Percentiles rank a stretch among this genome's conserved stretches.
Conservation (phyloP, 2,113 vertebrate genomes). For the Petaurus breviceps region DNA sequence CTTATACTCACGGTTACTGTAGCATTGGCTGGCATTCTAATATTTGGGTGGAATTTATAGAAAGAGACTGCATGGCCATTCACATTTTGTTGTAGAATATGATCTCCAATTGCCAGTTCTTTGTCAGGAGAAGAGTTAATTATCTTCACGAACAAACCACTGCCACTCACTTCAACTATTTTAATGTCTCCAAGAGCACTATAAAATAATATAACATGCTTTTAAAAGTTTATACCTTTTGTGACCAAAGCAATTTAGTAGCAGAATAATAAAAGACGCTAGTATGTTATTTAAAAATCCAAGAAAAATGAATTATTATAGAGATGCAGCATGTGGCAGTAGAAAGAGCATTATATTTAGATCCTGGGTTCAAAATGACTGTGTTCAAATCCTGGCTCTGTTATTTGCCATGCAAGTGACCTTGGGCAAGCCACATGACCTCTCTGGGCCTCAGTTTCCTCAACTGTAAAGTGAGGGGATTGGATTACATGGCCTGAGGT, state of each 20-base stretch:
- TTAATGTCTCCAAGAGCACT: slow-evolving; percentile 77
- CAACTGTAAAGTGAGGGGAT: not conserved
- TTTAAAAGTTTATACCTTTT: slow-evolving; percentile 13
- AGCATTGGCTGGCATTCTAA: slow-evolving; percentile 66
- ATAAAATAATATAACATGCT: slow-evolving; percentile 36
- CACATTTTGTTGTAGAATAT: slow-evolving; percentile 78
- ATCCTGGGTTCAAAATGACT: no score
- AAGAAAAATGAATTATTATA: not conserved
- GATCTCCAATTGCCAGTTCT: slow-evolving; percentile 76
- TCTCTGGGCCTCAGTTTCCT: no score
- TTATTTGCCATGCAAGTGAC: no score
- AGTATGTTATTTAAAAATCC: not conserved
- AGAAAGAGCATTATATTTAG: not conserved
- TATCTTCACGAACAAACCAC: slow-evolving; percentile 75
- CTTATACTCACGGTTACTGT: slow-evolving; percentile 73
- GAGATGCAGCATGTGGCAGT: not conserved
- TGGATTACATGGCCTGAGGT: not conserved
- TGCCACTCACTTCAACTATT: slow-evolving; percentile 76
- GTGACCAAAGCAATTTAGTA: not conserved
- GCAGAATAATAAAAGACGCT: not conserved
- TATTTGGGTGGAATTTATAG: slow-evolving; percentile 69
- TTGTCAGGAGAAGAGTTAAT: slow-evolving; percentile 72
- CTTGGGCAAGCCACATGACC: not conserved
- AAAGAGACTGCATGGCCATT: slow-evolving; percentile 57
- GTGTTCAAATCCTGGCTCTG: not conserved